These are phyloP conservation scores for Nibea coibor DNA, from an alignment of 2,113 vertebrate species.

Conservation along the genomic window DNA sequence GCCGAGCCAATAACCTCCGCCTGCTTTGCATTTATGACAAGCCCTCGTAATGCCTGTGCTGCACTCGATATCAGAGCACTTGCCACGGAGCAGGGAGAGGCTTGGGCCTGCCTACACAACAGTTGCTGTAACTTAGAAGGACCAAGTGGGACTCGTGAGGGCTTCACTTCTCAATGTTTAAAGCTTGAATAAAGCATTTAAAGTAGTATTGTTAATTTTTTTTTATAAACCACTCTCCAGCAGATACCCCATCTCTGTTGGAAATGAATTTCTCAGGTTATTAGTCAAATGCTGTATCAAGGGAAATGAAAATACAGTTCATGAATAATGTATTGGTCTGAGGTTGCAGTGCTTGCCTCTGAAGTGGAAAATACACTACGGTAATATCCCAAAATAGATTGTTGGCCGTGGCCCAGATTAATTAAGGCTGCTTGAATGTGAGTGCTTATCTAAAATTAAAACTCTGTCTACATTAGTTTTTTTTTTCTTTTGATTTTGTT, in stretches of 20 bases:
- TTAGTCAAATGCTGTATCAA: constrained; percentile 15
- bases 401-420: constrained; percentile 18
- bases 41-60: constrained; percentile 35
- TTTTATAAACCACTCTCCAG: constrained; percentile 22
- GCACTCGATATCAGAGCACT: constrained; percentile 32
- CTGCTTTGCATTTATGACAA: constrained; percentile 59
- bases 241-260: constrained; percentile 23
- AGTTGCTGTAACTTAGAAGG: constrained; percentile 2
- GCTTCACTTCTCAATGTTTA: neutral
- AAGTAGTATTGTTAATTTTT: neutral
- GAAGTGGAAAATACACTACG: constrained; percentile 15
- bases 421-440: constrained; percentile 12
- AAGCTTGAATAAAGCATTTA: neutral
- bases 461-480: neutral
- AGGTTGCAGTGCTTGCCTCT: neutral
- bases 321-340: constrained; percentile 22
- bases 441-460: constrained; percentile 11
- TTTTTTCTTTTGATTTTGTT: neutral
- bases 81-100: constrained; percentile 50
- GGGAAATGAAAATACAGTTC: constrained; percentile 20
- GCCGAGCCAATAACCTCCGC: constrained; percentile 41
- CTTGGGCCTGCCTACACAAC: constrained; percentile 15
- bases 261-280: constrained; percentile 4
- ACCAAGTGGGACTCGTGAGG: constrained; percentile 25
- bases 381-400: constrained; percentile 19